Percentiles rank a stretch among this genome's conserved stretches.
Evolutionary conservation across 2,797 vertebrate species (phyloP).

Genomic region (Gymnopithys bicolor): DNA sequence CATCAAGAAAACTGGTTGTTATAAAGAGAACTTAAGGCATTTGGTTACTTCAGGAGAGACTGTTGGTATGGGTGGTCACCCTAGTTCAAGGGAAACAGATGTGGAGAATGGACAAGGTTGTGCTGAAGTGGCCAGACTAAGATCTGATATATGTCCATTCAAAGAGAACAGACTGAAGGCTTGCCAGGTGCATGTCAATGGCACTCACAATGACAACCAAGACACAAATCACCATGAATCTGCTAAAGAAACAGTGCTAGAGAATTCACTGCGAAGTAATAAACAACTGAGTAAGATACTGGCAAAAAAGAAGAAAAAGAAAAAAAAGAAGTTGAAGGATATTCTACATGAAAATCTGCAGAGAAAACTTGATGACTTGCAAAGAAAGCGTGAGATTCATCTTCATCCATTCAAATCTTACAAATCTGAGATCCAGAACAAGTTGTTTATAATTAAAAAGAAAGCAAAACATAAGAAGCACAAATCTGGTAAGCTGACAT

Average conservation of each 20-base stretch:
- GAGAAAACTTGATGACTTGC: constrained; percentile 78
- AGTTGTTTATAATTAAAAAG: constrained; percentile 82
- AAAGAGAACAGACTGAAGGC: constrained; percentile 76
- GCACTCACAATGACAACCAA: constrained; percentile 69
- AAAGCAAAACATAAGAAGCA: constrained; percentile 90
- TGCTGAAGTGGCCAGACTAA: constrained; percentile 64
- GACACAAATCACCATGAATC: constrained; percentile 68
- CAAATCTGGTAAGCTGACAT: constrained; percentile 84
- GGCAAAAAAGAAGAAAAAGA: constrained; percentile 89
- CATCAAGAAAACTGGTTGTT: constrained; percentile 58
- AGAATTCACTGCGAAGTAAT: constrained; percentile 69
- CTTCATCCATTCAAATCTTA: constrained; percentile 78
- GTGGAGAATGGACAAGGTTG: constrained; percentile 75
- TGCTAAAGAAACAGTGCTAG: constrained; percentile 69
- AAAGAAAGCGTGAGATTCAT: constrained; percentile 78
- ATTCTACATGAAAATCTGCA: constrained; percentile 78
- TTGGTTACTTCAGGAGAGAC: constrained; percentile 67
- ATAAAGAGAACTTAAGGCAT: constrained; percentile 79
- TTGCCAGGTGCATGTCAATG: constrained; percentile 76
- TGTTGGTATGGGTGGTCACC: constrained; percentile 67
- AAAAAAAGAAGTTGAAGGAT: constrained; percentile 88
- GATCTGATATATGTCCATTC: constrained; percentile 63
- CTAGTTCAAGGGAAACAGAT: constrained; percentile 70
- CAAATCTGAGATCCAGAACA: constrained; percentile 81
- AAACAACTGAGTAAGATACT: constrained; percentile 78